phyloP scores from a whole-genome alignment of 2,888 invertebrate genomes.

The Endomychus coccineus region DNA sequence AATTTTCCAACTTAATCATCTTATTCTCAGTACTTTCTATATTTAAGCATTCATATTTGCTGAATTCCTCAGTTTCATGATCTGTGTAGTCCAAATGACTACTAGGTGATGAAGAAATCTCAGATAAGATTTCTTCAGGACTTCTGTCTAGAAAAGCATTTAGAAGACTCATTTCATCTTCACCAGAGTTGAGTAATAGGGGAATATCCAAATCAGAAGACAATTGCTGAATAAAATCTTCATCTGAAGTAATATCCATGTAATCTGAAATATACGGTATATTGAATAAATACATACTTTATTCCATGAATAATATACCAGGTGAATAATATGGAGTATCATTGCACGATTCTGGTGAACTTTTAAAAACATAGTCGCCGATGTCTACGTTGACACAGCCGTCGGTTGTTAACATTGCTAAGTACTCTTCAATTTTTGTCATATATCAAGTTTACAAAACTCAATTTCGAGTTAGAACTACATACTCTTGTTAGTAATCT shows the following conservation, averaged over 20 bases:
- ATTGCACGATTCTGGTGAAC: too few species aligned
- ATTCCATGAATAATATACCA: neutral
- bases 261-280: constrained; percentile 23
- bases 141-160: constrained; percentile 28
- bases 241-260: constrained; percentile 26
- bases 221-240: constrained; percentile 32
- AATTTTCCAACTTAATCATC: neutral
- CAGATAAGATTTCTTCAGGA: constrained; percentile 30
- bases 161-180: constrained; percentile 27
- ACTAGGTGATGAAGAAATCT: constrained; percentile 23
- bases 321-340: too few species aligned
- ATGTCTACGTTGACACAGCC: too few species aligned
- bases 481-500: too few species aligned
- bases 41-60: too few species aligned
- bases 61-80: neutral
- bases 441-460: too few species aligned
- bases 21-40: too few species aligned
- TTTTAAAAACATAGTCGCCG: too few species aligned
- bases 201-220: constrained; percentile 33
- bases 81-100: neutral
- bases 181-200: constrained; percentile 26
- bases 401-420: too few species aligned
- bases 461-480: too few species aligned
- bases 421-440: too few species aligned
- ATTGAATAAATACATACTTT: neutral